Percentiles rank a stretch among this genome's conserved stretches.
Conservation (phyloP, 2,888 invertebrate genomes). For the Orthosia cruda region DNA sequence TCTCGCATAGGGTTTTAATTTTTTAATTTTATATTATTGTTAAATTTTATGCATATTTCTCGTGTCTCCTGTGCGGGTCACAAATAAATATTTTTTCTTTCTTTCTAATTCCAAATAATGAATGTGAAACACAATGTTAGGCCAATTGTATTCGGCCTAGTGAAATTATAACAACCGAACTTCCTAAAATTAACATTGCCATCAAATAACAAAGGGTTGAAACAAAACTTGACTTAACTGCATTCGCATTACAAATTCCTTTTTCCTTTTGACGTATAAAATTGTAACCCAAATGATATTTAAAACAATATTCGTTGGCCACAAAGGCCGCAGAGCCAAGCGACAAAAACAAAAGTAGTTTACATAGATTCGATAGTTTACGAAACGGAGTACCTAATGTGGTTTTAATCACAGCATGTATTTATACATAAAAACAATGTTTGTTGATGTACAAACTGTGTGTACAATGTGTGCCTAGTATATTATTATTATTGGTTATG, state of each 20-base stretch:
- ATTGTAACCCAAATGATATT: constrained; percentile 41
- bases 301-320: constrained; percentile 31
- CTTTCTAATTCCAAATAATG: neutral
- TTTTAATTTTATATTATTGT: too few species aligned
- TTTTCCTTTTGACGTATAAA: constrained; percentile 14
- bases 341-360: constrained; percentile 36
- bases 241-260: constrained; percentile 24
- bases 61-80: too few species aligned
- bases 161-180: constrained; percentile 21
- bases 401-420: constrained; percentile 61
- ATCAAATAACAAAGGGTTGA: constrained; percentile 21
- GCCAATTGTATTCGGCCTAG: constrained; percentile 30
- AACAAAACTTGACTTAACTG: constrained; percentile 32
- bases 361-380: constrained; percentile 19
- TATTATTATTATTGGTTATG: constrained; percentile 20
- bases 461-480: constrained; percentile 33
- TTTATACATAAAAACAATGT: constrained; percentile 27
- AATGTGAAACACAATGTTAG: constrained; percentile 30
- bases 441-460: constrained; percentile 38
- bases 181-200: constrained; percentile 21
- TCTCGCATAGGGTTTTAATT: too few species aligned
- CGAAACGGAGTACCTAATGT: constrained; percentile 49
- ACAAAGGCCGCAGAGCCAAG: constrained; percentile 12
- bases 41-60: too few species aligned
- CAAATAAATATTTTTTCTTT: too few species aligned